Evolutionary conservation across 2,113 vertebrate species (phyloP).

Genomic region (Papio anubis): DNA sequence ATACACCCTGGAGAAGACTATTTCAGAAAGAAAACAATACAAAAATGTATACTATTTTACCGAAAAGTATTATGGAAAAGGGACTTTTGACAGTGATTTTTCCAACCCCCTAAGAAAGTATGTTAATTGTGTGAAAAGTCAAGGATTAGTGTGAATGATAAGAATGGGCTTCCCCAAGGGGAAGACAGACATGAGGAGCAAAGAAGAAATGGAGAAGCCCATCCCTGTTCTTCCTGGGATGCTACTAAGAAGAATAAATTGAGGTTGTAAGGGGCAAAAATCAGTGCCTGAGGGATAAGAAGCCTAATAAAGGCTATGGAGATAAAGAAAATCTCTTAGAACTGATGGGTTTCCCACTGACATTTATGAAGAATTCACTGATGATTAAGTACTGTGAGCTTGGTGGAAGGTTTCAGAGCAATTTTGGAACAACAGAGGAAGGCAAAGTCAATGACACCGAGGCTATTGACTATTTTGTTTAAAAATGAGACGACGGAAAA

Average conservation of each 20-base stretch:
- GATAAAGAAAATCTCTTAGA: conserved; percentile 51
- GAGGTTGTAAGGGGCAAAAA: conserved; percentile 65
- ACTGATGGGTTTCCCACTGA: conserved; percentile 42
- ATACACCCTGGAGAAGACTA: neutral
- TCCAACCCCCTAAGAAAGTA: conserved; percentile 15
- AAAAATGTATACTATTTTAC: neutral
- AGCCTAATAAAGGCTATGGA: conserved; percentile 71
- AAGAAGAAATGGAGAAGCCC: conserved; percentile 39
- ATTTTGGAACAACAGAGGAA: conserved; percentile 67
- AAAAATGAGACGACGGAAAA: conserved; percentile 58
- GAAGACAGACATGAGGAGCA: neutral
- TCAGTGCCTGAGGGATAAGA: conserved; percentile 48
- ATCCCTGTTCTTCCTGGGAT: neutral
- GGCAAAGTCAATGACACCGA: conserved; percentile 46
- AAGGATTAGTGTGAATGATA: conserved; percentile 5
- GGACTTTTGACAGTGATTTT: conserved; percentile 23
- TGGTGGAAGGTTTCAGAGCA: conserved; percentile 64
- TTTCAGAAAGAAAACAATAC: neutral
- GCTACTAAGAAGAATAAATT: conserved; percentile 61
- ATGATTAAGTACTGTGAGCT: conserved; percentile 47
- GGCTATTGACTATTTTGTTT: conserved; percentile 69
- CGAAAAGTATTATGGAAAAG: neutral
- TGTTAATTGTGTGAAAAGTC: neutral
- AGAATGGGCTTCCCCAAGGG: neutral
- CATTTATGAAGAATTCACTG: conserved; percentile 63